Conservation (phyloP, 1,140 invertebrate genomes). For the Lasaia peninsularis region DNA sequence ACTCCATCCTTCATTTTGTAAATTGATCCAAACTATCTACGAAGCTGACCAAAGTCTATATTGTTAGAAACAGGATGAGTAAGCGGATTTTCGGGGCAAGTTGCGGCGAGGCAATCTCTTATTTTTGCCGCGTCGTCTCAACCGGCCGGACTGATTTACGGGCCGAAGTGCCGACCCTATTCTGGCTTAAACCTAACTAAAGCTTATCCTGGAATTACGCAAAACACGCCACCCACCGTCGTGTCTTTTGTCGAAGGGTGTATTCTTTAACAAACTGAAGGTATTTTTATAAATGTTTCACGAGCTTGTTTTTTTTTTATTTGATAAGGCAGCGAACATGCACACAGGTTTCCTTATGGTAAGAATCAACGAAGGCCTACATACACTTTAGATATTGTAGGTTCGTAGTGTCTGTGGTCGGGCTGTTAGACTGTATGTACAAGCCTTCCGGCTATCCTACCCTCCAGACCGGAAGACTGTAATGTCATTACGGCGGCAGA, state of each 20-base stretch:
- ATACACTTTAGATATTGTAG: too few species aligned
- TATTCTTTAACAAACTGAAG: conserved; percentile 1
- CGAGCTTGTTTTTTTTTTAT: not conserved
- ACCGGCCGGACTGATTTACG: conserved; percentile 61
- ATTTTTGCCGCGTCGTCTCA: conserved; percentile 59
- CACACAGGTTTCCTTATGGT: not conserved
- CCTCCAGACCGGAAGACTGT: too few species aligned
- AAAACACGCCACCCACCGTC: conserved; percentile 45
- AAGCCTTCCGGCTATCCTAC: too few species aligned
- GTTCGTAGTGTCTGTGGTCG: too few species aligned
- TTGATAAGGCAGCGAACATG: not conserved
- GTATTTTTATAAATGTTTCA: not conserved
- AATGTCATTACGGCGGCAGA: too few species aligned
- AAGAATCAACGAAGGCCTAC: too few species aligned
- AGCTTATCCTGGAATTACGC: conserved; percentile 53
- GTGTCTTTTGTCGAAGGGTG: conserved; percentile 45
- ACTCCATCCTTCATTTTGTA: conserved; percentile 11
- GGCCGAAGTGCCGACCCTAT: conserved; percentile 53
- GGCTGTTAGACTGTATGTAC: too few species aligned
- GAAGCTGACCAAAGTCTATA: conserved; percentile 28
- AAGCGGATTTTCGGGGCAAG: conserved; percentile 46
- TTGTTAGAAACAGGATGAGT: conserved; percentile 36
- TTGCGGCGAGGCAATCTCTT: conserved; percentile 41
- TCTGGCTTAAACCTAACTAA: conserved; percentile 55
- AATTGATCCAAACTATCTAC: conserved; percentile 24